phyloP scores from a whole-genome alignment of 2,113 vertebrate genomes.

The Austrofundulus limnaeus region DNA sequence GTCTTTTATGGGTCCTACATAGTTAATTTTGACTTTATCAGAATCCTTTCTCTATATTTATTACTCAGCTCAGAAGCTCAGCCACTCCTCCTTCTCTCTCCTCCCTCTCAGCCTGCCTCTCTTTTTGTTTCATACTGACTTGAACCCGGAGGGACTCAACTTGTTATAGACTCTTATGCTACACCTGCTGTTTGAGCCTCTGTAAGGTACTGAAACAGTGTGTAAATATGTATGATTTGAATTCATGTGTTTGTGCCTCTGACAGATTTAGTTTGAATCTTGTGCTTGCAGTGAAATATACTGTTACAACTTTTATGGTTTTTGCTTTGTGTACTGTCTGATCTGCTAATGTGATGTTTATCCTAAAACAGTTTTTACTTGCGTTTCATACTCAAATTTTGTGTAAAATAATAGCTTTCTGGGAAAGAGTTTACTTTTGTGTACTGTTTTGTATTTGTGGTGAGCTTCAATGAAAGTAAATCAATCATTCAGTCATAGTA shows the following conservation, averaged over 20 bases:
- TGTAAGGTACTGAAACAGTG: conserved; percentile 42
- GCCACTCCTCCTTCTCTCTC: not conserved
- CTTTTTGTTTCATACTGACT: conserved; percentile 25
- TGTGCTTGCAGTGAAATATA: not conserved
- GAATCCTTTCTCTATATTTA: conserved; percentile 19
- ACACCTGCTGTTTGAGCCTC: conserved; percentile 9
- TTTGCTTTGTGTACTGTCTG: not conserved
- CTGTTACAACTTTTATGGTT: not conserved
- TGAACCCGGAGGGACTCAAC: conserved; percentile 30
- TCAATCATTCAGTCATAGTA: no score
- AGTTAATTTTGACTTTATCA: not conserved
- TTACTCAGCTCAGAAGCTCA: conserved; percentile 39
- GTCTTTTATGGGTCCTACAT: not conserved
- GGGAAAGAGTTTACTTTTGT: no score
- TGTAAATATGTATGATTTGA: not conserved
- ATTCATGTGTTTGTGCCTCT: not conserved
- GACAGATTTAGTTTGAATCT: not conserved
- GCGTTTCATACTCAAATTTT: not conserved
- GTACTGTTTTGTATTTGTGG: not conserved
- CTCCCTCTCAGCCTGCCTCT: conserved; percentile 2
- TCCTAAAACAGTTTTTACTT: not conserved
- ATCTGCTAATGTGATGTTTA: not conserved
- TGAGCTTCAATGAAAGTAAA: no score
- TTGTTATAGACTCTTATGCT: conserved; percentile 28
- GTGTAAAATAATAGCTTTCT: not conserved